Conservation (phyloP, 2,888 invertebrate genomes). For the Synanthedon tipuliformis region DNA sequence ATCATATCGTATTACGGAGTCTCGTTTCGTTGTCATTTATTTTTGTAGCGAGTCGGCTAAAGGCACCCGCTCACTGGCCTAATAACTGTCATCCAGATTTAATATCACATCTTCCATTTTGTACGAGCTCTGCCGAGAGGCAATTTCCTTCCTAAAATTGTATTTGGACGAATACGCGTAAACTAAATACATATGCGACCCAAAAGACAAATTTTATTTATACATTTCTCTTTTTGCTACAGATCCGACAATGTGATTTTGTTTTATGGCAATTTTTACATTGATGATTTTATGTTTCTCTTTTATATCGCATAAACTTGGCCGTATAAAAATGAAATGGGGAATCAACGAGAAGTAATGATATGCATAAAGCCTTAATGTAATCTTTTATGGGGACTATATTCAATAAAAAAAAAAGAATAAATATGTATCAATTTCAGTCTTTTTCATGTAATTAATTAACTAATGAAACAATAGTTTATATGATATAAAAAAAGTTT, state of each 20-base stretch:
- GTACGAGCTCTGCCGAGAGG: conserved; percentile 48
- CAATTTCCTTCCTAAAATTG: conserved; percentile 66
- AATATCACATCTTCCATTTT: conserved; percentile 63
- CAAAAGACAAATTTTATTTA: conserved; percentile 60
- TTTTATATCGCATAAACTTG: conserved; percentile 16
- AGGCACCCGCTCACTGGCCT: conserved; percentile 32
- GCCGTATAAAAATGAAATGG: conserved; percentile 1
- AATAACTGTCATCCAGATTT: conserved; percentile 67
- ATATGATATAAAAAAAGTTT: no score
- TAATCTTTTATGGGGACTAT: no score
- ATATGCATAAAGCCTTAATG: conserved; percentile 4
- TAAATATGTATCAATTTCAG: no score
- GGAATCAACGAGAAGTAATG: conserved; percentile 10
- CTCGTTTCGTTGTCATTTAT: conserved; percentile 35
- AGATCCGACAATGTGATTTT: conserved; percentile 3
- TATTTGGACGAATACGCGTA: conserved; percentile 58
- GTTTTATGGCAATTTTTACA: conserved; percentile 44
- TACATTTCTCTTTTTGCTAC: conserved; percentile 23
- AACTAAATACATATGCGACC: conserved; percentile 60
- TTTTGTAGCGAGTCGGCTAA: conserved; percentile 30
- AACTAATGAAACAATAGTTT: no score
- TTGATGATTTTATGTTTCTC: conserved; percentile 32
- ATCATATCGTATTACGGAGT: conserved; percentile 30
- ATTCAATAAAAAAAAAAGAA: no score
- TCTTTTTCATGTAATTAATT: no score